These are phyloP conservation scores for Perithous albicinctus DNA, from an alignment of 2,888 invertebrate species.

Conservation along the genomic window DNA sequence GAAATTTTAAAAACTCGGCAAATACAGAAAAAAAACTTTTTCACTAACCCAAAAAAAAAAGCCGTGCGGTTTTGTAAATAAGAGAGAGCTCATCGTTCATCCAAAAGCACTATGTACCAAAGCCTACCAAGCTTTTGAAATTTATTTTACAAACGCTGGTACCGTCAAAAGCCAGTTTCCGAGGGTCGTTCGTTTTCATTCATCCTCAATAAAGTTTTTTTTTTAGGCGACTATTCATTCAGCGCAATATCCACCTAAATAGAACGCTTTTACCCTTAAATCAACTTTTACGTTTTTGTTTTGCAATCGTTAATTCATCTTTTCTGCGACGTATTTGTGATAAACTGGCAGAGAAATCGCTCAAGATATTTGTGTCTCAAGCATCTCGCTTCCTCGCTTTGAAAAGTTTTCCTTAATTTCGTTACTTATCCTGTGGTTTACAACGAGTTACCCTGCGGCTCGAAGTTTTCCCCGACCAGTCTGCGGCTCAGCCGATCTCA, in stretches of 20 bases:
- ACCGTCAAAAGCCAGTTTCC: constrained; percentile 24
- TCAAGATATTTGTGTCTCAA: constrained; percentile 19
- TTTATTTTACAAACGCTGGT: constrained; percentile 33
- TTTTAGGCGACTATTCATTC: constrained; percentile 37
- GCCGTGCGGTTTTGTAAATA: neutral
- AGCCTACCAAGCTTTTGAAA: constrained; percentile 20
- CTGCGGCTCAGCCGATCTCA: constrained; percentile 47
- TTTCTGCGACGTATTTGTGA: neutral
- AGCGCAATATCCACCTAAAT: neutral
- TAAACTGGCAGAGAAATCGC: constrained; percentile 11
- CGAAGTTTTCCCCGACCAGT: constrained; percentile 47
- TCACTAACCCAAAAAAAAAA: constrained; percentile 25
- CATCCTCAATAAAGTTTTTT: constrained; percentile 6
- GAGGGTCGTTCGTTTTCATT: constrained; percentile 40
- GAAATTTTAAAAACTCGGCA: neutral
- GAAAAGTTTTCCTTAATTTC: constrained; percentile 62
- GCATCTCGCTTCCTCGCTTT: neutral
- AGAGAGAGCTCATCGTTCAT: constrained; percentile 7
- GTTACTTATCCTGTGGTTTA: constrained; percentile 58
- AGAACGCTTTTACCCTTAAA: neutral
- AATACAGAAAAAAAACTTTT: constrained; percentile 17
- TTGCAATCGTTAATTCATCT: constrained; percentile 2
- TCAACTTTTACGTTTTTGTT: constrained; percentile 1
- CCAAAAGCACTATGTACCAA: neutral
- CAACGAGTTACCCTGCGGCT: constrained; percentile 53